Conservation (phyloP, 2,888 invertebrate genomes). For the Megaustenia siamemsis region DNA sequence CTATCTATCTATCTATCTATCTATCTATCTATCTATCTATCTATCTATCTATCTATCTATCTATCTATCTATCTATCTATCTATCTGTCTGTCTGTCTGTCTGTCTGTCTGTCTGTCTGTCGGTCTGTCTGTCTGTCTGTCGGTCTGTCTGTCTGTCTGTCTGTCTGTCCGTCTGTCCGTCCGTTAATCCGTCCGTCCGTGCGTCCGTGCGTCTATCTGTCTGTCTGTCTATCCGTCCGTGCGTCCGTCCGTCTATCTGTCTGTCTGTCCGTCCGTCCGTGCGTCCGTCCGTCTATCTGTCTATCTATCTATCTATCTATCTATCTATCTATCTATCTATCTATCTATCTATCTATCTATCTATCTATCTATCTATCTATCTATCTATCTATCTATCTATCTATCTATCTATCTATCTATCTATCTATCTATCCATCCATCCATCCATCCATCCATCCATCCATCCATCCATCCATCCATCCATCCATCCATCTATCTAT, state of each 20-base stretch:
- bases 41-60: no score
- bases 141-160: not conserved
- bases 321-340: slow-evolving; percentile 1
- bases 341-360: slow-evolving; percentile 1
- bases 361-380: not conserved
- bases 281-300: no score
- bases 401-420: slow-evolving; percentile 1
- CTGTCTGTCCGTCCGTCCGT: no score
- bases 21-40: no score
- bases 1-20: no score
- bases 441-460: not conserved
- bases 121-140: not conserved
- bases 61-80: not conserved
- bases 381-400: slow-evolving; percentile 1
- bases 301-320: not conserved
- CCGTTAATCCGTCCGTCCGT: not conserved
- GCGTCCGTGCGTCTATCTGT: no score
- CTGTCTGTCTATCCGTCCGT: no score
- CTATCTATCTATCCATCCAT: not conserved
- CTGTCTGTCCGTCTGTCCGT: not conserved
- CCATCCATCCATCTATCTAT: not conserved
- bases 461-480: no score
- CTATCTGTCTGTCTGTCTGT: not conserved
- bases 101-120: not conserved
- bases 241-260: no score